Conservation (phyloP, 2,113 vertebrate genomes). For the Sminthopsis crassicaudata region DNA sequence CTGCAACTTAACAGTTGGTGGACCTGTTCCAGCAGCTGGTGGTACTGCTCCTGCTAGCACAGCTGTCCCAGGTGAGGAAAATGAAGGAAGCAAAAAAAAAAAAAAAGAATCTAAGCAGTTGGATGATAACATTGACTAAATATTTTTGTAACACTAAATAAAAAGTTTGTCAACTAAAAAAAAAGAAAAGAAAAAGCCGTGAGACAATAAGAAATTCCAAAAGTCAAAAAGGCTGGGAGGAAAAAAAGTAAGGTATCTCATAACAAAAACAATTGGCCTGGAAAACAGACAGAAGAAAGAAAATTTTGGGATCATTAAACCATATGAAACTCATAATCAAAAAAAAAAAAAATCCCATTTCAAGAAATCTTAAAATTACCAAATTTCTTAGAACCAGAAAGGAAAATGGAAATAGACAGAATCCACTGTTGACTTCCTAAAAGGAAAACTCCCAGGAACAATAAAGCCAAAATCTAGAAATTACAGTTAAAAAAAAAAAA, state of each 20-base stretch:
- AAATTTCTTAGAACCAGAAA: not conserved
- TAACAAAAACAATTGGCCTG: not conserved
- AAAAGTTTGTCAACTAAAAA: too few species aligned
- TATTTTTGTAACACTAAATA: too few species aligned
- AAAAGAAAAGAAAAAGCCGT: not conserved
- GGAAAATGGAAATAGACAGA: not conserved
- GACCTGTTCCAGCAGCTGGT: too few species aligned
- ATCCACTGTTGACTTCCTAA: not conserved
- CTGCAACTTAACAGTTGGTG: too few species aligned
- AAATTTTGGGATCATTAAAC: not conserved
- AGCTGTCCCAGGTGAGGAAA: too few species aligned
- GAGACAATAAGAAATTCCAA: not conserved
- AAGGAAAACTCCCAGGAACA: not conserved
- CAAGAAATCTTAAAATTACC: not conserved
- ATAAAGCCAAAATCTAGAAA: not conserved
- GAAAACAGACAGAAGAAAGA: not conserved
- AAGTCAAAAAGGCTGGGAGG: not conserved
- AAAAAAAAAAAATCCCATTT: not conserved
- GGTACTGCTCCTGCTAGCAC: too few species aligned
- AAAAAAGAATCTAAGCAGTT: too few species aligned
- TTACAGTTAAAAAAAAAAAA: not conserved
- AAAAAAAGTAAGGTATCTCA: not conserved
- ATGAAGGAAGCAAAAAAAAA: too few species aligned
- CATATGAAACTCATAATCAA: not conserved
- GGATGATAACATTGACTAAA: too few species aligned